These are phyloP conservation scores for Brachyrhaphis roseni DNA, from an alignment of 2,797 vertebrate genomes.

Conservation along the genomic window DNA sequence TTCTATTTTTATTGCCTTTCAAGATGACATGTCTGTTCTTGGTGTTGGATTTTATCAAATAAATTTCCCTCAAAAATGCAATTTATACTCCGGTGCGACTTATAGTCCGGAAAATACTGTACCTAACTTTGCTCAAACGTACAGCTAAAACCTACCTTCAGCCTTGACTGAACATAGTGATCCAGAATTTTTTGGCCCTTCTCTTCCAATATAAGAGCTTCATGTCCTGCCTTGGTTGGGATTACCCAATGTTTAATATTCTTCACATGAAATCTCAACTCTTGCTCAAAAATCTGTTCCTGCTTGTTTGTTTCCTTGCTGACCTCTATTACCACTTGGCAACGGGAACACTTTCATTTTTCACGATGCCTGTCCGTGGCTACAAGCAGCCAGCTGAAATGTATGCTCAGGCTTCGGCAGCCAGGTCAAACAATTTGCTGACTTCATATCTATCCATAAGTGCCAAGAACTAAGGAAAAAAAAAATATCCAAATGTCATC, in stretches of 20 bases:
- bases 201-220: not conserved
- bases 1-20: no score
- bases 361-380: constrained; percentile 35
- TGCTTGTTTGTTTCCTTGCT: constrained; percentile 54
- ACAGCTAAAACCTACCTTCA: constrained; percentile 1
- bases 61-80: no score
- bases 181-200: not conserved
- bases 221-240: constrained; percentile 13
- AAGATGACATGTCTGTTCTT: no score
- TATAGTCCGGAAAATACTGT: no score
- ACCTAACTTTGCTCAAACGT: not conserved
- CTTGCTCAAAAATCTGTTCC: constrained; percentile 51
- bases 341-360: constrained; percentile 37
- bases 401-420: constrained; percentile 31
- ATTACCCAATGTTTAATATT: constrained; percentile 38
- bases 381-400: constrained; percentile 43
- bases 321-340: constrained; percentile 72
- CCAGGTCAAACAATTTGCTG: constrained; percentile 48
- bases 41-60: no score
- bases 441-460: constrained; percentile 43
- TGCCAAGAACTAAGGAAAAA: constrained; percentile 15
- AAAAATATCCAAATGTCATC: constrained; percentile 25
- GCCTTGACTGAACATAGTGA: constrained; percentile 28
- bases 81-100: no score
- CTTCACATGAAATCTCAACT: constrained; percentile 20